Base-by-base conservation (phyloP, 1,140 invertebrate genomes). In the Ceratosolen solmsi region DNA sequence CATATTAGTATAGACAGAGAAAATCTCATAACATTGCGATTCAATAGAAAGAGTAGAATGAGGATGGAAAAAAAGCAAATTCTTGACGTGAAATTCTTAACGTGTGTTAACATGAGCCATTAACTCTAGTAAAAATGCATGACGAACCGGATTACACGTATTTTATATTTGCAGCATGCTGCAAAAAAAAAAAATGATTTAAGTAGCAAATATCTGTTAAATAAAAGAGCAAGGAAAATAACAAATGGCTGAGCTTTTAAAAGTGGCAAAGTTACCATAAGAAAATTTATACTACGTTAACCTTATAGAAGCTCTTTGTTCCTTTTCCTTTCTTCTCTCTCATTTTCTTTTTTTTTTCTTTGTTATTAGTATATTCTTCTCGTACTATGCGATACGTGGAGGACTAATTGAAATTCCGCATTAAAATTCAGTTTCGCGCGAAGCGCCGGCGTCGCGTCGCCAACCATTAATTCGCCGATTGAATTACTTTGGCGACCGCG, bases 381-480 rank as follows among this genome's bases (percentile, higher is more conserved):
- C 33, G 7, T 65, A 65, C 30, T 36, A 36, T 15, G 30, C 60
- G 60, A 65, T 65, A 65, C 17, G 15, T 58, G 51, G 25, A 51
- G 46, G 36, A 56, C 51, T 79, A 72, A 71, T 79, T 79, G 54
- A 72, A 72, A 79, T 79, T 79, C 54, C 54, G 33, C 36, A 79
- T 79, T 72, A 72, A 79, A 70, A 79, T 72, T 58, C 68, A 71
- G 60, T 11, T 65, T 65, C 60, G 9, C 60, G 15, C 41, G 17
- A 41, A 58, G 77, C 65, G 65, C 65, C 33, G 68, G 78, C 33
- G 51, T 38, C 65, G 74, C 15, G 36, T 60, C 58, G 5, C 20
- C 38, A n/a, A 60, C n/a, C 68, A 56, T 65, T 73, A 73, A 73
- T 80, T 70, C 41, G 27, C 49, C 65, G 78, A 80, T 80, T 80